phyloP scores from a whole-genome alignment of 2,888 invertebrate species.

The Malthinus seriepunctatus region DNA sequence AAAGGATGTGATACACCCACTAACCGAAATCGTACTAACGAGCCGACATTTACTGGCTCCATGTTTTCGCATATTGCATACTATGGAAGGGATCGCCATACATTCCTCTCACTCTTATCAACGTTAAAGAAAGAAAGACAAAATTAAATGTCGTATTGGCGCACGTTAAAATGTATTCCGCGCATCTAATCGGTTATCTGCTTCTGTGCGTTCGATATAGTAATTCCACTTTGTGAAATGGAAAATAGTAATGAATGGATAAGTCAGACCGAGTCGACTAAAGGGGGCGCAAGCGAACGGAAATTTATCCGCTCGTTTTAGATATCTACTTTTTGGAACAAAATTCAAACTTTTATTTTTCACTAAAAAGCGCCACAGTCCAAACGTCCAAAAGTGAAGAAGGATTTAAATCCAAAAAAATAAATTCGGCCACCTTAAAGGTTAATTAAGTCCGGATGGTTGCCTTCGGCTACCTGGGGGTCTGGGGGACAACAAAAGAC shows the following conservation, averaged over 20 bases:
- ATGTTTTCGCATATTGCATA: slow-evolving; percentile 30
- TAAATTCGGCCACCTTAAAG: no score
- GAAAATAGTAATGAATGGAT: neutral
- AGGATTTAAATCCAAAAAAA: no score
- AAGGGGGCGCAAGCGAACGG: no score
- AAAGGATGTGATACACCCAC: slow-evolving; percentile 23
- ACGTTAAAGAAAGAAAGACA: slow-evolving; percentile 23
- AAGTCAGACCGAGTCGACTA: no score
- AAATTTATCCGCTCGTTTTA: no score
- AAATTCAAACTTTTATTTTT: no score
- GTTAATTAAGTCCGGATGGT: no score
- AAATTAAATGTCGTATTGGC: slow-evolving; percentile 17
- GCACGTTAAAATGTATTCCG: slow-evolving; percentile 27
- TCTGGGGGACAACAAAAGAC: no score
- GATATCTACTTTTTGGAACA: no score
- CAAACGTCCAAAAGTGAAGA: no score
- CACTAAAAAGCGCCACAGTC: no score
- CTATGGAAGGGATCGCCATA: slow-evolving; percentile 26
- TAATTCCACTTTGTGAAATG: slow-evolving; percentile 4
- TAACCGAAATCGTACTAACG: slow-evolving; percentile 27
- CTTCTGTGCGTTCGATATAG: slow-evolving; percentile 24
- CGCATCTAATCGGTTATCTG: slow-evolving; percentile 28
- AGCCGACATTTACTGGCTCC: slow-evolving; percentile 33
- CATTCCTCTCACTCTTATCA: slow-evolving; percentile 22
- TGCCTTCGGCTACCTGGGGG: no score